A percentile compares a stretch with the other conserved stretches of the same genome.
Conservation (phyloP, 2,888 invertebrate species). For the Drosophila putrida region DNA sequence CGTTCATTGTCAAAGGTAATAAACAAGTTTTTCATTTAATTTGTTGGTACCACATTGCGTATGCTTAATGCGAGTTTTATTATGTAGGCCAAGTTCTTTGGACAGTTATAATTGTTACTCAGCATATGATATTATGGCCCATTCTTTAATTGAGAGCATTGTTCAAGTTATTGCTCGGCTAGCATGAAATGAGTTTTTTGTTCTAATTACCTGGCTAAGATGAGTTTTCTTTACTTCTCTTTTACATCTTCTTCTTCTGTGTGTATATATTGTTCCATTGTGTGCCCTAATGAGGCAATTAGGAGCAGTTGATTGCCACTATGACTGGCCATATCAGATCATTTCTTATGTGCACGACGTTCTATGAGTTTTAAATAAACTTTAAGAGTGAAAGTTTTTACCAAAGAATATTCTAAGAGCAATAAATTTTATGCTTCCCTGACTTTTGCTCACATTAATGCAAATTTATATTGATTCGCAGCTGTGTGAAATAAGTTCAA, state of each 20-base stretch:
- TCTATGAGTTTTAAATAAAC: slow-evolving; percentile 3
- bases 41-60: slow-evolving; percentile 10
- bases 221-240: slow-evolving; percentile 30
- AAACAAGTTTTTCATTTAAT: slow-evolving; percentile 26
- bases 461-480: slow-evolving; percentile 16
- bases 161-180: slow-evolving; percentile 34
- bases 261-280: slow-evolving; percentile 14
- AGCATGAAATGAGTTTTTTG: slow-evolving; percentile 51
- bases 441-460: slow-evolving; percentile 16
- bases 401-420: slow-evolving; percentile 11
- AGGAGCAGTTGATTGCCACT: slow-evolving; percentile 54
- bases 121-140: slow-evolving; percentile 5
- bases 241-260: background rate
- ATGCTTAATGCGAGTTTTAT: slow-evolving; percentile 22
- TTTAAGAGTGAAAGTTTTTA: slow-evolving; percentile 39
- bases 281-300: slow-evolving; percentile 59
- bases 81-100: slow-evolving; percentile 19
- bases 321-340: slow-evolving; percentile 37
- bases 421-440: slow-evolving; percentile 30
- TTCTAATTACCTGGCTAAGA: slow-evolving; percentile 61
- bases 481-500: background rate
- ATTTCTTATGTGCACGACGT: background rate
- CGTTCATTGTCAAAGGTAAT: slow-evolving; percentile 54
- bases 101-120: slow-evolving; percentile 12
- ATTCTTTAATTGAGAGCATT: slow-evolving; percentile 21